A percentile compares a stretch with the other conserved stretches of the same genome.
These are phyloP conservation scores for Gnathonemus longibarbis DNA, from an alignment of 2,113 vertebrate genomes.

Conservation along the genomic window DNA sequence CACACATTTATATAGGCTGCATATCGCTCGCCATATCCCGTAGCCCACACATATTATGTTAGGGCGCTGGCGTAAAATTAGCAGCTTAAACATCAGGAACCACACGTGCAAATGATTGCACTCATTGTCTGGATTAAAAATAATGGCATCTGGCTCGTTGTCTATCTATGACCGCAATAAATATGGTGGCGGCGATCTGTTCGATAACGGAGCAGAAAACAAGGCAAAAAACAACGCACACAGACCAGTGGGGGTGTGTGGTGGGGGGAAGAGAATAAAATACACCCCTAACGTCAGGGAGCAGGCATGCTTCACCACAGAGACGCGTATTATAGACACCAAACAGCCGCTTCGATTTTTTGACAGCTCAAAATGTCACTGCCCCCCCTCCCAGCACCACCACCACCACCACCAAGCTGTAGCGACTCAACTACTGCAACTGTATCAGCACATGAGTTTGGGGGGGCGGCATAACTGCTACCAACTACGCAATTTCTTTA, in stretches of 20 bases:
- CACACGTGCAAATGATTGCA: neutral
- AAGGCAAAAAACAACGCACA: conserved; percentile 18
- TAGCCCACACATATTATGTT: neutral
- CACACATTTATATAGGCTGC: neutral
- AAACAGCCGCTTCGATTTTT: conserved; percentile 36
- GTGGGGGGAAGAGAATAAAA: conserved; percentile 26
- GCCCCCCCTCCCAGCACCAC: neutral
- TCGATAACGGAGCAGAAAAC: conserved; percentile 11
- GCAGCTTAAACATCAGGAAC: neutral
- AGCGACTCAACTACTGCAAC: conserved; percentile 8
- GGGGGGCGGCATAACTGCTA: neutral
- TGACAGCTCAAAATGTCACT: conserved; percentile 42
- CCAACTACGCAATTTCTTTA: neutral
- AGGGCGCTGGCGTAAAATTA: neutral
- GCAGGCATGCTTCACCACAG: conserved; percentile 34
- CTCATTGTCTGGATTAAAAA: neutral
- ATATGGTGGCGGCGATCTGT: neutral
- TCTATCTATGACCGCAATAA: neutral
- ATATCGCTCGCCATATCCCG: conserved; percentile 5
- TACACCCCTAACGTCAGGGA: conserved; percentile 36
- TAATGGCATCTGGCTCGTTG: neutral
- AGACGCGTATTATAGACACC: conserved; percentile 32
- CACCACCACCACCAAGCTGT: neutral
- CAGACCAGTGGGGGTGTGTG: neutral
- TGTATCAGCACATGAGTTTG: neutral